Conservation (phyloP, 2,797 vertebrate genomes). For the Macropus fuliginosus region DNA sequence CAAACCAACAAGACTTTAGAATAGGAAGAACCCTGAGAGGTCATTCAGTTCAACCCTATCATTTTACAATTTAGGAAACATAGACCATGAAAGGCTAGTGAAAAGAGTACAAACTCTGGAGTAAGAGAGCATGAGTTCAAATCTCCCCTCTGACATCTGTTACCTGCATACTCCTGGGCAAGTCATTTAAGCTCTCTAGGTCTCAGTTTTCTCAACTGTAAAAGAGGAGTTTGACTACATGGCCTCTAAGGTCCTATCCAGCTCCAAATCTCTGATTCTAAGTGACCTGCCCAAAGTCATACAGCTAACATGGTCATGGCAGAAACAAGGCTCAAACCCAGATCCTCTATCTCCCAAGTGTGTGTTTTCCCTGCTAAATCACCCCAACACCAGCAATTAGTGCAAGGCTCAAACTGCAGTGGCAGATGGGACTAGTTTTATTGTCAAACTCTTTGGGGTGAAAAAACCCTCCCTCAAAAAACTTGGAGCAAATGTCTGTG, state of each 20-base stretch:
- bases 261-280: not conserved
- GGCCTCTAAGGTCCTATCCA: not conserved
- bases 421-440: not conserved
- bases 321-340: not conserved
- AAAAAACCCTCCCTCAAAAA: not conserved
- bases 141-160: not conserved
- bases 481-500: not conserved
- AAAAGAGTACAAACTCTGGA: not conserved
- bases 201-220: not conserved
- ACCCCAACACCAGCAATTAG: not conserved
- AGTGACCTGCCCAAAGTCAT: not conserved
- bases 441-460: not conserved
- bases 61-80: not conserved
- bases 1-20: not conserved
- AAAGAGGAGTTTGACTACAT: not conserved
- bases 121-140: not conserved
- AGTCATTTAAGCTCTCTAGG: not conserved
- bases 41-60: not conserved
- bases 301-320: not conserved
- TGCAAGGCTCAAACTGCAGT: not conserved
- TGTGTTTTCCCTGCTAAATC: not conserved
- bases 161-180: not conserved
- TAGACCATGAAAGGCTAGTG: not conserved
- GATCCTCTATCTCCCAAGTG: not conserved
- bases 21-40: not conserved